Evolutionary conservation across 1,140 invertebrate species (phyloP).

Genomic region (Fopius arisanus): DNA sequence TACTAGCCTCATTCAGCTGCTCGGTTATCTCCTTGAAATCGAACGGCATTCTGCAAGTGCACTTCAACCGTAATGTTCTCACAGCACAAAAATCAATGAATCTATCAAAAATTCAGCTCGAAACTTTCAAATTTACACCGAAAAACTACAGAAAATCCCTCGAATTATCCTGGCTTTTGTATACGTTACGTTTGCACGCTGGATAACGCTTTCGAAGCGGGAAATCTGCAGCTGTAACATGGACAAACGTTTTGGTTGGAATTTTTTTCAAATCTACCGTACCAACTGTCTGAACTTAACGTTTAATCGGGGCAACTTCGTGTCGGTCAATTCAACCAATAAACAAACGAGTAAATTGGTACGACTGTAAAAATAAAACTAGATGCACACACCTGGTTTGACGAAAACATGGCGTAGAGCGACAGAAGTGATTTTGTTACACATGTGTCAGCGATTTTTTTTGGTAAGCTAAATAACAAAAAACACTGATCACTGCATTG

Average conservation of each 20-base stretch:
- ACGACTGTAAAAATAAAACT: not conserved
- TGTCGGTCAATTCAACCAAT: not conserved
- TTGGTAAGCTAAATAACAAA: conserved; percentile 35
- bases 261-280: not conserved
- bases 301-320: not conserved
- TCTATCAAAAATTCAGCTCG: not conserved
- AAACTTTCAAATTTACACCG: not conserved
- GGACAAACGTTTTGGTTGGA: not conserved
- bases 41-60: conserved; percentile 47
- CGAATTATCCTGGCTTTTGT: not conserved
- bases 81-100: no score
- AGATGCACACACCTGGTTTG: not conserved
- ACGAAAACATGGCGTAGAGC: conserved; percentile 50
- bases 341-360: not conserved
- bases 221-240: not conserved
- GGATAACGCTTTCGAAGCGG: not conserved
- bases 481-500: not conserved
- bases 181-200: not conserved
- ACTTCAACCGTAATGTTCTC: not conserved
- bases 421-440: conserved; percentile 40
- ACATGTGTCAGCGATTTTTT: conserved; percentile 49
- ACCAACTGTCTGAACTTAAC: not conserved
- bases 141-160: not conserved
- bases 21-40: conserved; percentile 50
- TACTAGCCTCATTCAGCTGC: conserved; percentile 45